Conservation (phyloP, 2,113 vertebrate genomes). For the Calidris pugnax region DNA sequence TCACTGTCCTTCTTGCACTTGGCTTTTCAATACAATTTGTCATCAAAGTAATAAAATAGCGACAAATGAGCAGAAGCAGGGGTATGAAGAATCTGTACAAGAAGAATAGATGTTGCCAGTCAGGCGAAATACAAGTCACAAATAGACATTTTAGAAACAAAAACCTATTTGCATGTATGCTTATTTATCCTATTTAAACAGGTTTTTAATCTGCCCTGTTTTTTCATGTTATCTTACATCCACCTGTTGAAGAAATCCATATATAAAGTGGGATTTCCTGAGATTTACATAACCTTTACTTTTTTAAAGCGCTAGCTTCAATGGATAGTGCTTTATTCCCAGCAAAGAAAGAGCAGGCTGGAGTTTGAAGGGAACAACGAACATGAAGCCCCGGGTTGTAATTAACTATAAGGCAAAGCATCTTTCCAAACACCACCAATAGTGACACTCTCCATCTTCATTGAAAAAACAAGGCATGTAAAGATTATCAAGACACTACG, state of each 20-base stretch:
- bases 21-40: not conserved
- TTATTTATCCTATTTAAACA: not conserved
- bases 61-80: not conserved
- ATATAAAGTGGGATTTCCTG: slow-evolving; percentile 29
- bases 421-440: not conserved
- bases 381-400: not conserved
- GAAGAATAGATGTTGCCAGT: not conserved
- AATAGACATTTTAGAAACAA: not conserved
- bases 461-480: fast-evolving
- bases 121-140: not conserved
- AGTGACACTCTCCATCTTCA: not conserved
- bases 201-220: not conserved
- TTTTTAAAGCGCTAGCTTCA: not conserved
- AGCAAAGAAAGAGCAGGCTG: not conserved
- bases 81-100: not conserved
- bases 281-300: slow-evolving; percentile 34
- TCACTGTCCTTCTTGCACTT: fast-evolving
- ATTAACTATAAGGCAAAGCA: not conserved
- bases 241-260: slow-evolving; percentile 30
- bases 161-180: not conserved
- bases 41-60: not conserved
- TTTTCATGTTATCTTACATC: not conserved
- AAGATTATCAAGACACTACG: fast-evolving
- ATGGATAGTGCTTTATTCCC: not conserved
- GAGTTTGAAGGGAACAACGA: not conserved